These are phyloP conservation scores for Rhodeus uyekii DNA, from an alignment of 2,797 vertebrate species.

Conservation along the genomic window DNA sequence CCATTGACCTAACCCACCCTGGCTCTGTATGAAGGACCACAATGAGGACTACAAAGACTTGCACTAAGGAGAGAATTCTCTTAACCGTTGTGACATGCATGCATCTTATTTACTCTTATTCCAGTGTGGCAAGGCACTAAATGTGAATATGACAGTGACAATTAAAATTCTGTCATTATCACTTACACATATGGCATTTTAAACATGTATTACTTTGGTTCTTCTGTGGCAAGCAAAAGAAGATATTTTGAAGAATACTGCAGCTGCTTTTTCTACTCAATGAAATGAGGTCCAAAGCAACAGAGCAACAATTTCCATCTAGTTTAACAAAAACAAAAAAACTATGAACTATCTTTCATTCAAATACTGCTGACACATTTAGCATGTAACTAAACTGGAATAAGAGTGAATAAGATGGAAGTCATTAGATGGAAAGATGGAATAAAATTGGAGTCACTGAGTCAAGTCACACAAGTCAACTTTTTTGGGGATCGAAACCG, in stretches of 20 bases:
- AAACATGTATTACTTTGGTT: background rate
- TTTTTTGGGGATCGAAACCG: background rate
- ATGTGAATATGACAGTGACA: background rate
- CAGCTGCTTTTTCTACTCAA: background rate
- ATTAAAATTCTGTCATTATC: background rate
- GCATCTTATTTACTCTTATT: background rate
- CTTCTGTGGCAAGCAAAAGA: background rate
- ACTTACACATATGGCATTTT: background rate
- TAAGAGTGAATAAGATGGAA: background rate
- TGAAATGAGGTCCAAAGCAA: background rate
- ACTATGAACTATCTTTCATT: too few relatives aligned
- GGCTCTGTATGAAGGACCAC: background rate
- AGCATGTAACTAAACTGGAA: background rate
- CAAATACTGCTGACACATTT: background rate
- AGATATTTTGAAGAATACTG: background rate
- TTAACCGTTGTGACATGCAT: background rate
- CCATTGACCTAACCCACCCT: constrained; percentile 12
- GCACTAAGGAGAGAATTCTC: background rate
- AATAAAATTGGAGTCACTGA: background rate
- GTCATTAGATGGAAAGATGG: background rate
- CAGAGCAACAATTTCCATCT: too few relatives aligned
- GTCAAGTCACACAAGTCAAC: background rate
- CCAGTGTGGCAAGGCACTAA: background rate
- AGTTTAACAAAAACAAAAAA: too few relatives aligned
- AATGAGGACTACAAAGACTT: background rate